These are phyloP conservation scores for Periplaneta americana DNA, from an alignment of 1,140 invertebrate species.

Conservation along the genomic window DNA sequence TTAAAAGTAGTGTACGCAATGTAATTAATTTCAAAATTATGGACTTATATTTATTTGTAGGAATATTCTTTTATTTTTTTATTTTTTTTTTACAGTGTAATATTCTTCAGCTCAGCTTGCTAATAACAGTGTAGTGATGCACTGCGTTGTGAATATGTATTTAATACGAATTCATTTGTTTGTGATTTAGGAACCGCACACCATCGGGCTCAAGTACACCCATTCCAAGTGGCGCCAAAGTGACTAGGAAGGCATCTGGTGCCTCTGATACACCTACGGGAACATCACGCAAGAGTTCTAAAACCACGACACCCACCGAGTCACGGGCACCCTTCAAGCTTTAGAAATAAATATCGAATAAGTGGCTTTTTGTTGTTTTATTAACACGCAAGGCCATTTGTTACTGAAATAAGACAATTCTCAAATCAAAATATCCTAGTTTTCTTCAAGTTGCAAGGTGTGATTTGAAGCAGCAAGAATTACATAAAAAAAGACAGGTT, in stretches of 20 bases:
- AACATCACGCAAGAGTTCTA: slow-evolving; percentile 26
- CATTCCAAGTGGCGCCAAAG: slow-evolving; percentile 52
- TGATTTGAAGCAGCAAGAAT: background rate
- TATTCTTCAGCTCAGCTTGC: no score
- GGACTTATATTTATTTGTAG: no score
- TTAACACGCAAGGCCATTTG: background rate
- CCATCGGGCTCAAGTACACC: slow-evolving; percentile 58
- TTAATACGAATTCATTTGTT: no score
- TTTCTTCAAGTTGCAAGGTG: background rate
- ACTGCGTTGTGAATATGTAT: no score
- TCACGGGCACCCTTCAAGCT: slow-evolving; percentile 59
- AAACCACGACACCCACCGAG: slow-evolving; percentile 45
- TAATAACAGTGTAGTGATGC: background rate
- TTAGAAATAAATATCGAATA: slow-evolving; percentile 34
- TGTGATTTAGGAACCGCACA: slow-evolving; percentile 57
- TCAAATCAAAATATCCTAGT: background rate
- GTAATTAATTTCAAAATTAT: no score
- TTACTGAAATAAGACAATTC: background rate
- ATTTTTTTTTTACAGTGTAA: no score
- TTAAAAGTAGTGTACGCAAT: no score
- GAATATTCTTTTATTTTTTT: no score
- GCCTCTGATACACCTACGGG: slow-evolving; percentile 54
- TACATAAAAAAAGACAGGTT: background rate
- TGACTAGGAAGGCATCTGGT: slow-evolving; percentile 59
- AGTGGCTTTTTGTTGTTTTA: background rate